phyloP scores from a whole-genome alignment of 2,888 invertebrate genomes.

The Strigamia maritima region DNA sequence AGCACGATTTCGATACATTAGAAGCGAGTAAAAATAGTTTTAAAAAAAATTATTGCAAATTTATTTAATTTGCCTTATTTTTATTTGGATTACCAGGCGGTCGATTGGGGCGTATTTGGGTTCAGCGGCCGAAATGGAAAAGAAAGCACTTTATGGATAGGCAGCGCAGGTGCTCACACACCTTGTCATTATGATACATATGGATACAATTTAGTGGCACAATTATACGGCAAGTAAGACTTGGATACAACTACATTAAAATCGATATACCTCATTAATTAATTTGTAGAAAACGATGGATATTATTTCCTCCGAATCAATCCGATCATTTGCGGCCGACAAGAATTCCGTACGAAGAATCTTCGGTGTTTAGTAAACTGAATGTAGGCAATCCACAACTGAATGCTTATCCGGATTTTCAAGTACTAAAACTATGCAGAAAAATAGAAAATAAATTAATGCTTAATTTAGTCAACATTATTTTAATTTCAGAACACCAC shows the following conservation, averaged over 20 bases:
- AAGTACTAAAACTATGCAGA: conserved; percentile 44
- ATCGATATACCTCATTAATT: conserved; percentile 31
- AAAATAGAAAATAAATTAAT: not conserved
- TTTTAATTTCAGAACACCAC: conserved; percentile 47
- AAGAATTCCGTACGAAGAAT: conserved; percentile 92
- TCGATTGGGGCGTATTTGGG: conserved; percentile 53
- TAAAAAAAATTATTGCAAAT: conserved; percentile 38
- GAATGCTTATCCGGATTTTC: conserved; percentile 46
- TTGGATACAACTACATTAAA: not conserved
- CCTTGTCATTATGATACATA: conserved; percentile 93
- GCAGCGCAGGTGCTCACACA: conserved; percentile 70
- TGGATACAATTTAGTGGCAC: conserved; percentile 87
- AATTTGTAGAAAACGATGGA: conserved; percentile 76
- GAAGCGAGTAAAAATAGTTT: conserved; percentile 55
- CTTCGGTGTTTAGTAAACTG: conserved; percentile 82
- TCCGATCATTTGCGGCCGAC: conserved; percentile 67
- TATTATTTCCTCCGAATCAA: conserved; percentile 79
- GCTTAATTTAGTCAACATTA: conserved; percentile 8
- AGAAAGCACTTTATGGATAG: conserved; percentile 56
- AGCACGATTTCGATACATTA: conserved; percentile 58
- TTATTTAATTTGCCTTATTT: conserved; percentile 36
- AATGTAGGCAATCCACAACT: conserved; percentile 70
- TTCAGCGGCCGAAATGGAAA: conserved; percentile 49
- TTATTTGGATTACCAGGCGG: conserved; percentile 47
- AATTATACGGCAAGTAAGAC: conserved; percentile 74